phyloP scores from a whole-genome alignment of 1,140 invertebrate genomes.

The Nephila pilipes region DNA sequence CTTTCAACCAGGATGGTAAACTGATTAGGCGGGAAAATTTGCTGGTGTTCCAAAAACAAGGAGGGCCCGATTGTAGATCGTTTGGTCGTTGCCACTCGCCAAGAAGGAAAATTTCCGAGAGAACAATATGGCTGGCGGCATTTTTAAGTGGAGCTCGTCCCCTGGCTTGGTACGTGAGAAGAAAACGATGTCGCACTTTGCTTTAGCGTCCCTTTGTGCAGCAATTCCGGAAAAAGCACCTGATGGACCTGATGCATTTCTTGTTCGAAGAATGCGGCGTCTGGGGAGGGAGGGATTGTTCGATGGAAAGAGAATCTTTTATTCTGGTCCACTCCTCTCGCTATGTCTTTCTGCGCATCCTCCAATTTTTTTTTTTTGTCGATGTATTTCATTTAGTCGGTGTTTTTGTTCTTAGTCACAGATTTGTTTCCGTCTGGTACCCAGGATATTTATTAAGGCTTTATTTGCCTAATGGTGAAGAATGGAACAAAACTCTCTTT shows the following conservation, averaged over 20 bases:
- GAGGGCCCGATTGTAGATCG: constrained; percentile 19
- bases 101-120: background rate
- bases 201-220: background rate
- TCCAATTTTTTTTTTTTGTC: background rate
- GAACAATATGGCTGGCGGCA: constrained; percentile 65
- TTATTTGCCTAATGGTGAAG: too few species aligned
- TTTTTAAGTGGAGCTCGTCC: constrained; percentile 56
- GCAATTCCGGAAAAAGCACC: background rate
- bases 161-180: constrained; percentile 44
- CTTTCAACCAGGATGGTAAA: constrained; percentile 45
- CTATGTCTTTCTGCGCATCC: background rate
- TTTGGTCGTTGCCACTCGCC: background rate
- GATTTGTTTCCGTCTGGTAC: background rate
- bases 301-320: background rate
- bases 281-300: background rate
- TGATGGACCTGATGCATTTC: constrained; percentile 45
- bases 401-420: background rate
- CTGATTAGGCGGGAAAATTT: constrained; percentile 72
- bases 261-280: background rate
- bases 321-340: background rate
- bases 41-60: constrained; percentile 68
- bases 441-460: too few species aligned
- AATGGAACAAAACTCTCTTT: too few species aligned
- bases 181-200: constrained; percentile 59
- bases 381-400: background rate